These are phyloP conservation scores for Latheticus oryzae DNA, from an alignment of 2,888 invertebrate species.

Conservation along the genomic window DNA sequence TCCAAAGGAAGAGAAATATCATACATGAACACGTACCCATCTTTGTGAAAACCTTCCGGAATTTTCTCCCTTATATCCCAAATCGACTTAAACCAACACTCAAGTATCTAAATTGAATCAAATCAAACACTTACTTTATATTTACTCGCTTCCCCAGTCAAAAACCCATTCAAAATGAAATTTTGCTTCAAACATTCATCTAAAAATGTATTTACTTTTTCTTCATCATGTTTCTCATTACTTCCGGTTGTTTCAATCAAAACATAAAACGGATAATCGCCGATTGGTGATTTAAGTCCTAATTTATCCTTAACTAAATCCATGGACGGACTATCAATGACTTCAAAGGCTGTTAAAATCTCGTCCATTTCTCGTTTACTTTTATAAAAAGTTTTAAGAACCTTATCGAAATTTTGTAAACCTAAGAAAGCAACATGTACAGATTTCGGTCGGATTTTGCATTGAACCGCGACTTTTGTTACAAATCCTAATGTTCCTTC, in stretches of 20 bases:
- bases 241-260: conserved; percentile 90
- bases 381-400: conserved; percentile 79
- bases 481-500: conserved; percentile 96
- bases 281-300: conserved; percentile 71
- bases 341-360: conserved; percentile 94
- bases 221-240: conserved; percentile 83
- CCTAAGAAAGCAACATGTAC: conserved; percentile 89
- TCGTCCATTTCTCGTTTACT: conserved; percentile 84
- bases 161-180: conserved; percentile 83
- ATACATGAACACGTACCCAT: conserved; percentile 92
- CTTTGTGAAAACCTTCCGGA: conserved; percentile 76
- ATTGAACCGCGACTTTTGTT: conserved; percentile 90
- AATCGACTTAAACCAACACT: conserved; percentile 69
- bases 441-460: conserved; percentile 83
- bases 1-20: conserved; percentile 89
- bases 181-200: conserved; percentile 77
- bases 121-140: conserved; percentile 71
- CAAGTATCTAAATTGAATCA: no score
- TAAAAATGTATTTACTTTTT: conserved; percentile 84
- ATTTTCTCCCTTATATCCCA: conserved; percentile 90
- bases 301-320: conserved; percentile 72
- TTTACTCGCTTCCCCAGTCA: conserved; percentile 82
- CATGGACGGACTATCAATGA: conserved; percentile 85
- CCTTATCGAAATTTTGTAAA: conserved; percentile 79
- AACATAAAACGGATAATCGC: conserved; percentile 83